A percentile compares a stretch with the other conserved stretches of the same genome.
These are phyloP conservation scores for Sus cebifrons DNA, from an alignment of 2,797 vertebrate genomes.

Conservation along the genomic window DNA sequence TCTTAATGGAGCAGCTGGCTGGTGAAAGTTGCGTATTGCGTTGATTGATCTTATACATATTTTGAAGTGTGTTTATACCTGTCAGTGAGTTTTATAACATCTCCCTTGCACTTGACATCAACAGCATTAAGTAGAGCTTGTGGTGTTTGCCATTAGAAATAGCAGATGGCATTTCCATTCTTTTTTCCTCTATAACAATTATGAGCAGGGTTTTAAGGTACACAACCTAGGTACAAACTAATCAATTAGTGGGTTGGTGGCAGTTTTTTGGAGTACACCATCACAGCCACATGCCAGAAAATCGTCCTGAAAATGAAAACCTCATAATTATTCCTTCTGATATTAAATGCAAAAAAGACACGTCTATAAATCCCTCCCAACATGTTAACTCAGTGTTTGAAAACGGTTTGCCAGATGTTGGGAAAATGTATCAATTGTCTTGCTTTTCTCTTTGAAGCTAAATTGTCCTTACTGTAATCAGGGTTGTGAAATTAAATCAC, in stretches of 20 bases:
- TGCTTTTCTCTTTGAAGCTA: neutral
- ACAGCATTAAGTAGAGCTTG: slow-evolving; percentile 75
- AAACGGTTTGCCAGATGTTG: neutral
- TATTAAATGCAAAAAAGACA: neutral
- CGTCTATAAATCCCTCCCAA: neutral
- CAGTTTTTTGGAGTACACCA: neutral
- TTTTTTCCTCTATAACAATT: slow-evolving; percentile 47
- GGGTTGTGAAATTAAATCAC: neutral
- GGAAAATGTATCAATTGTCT: neutral
- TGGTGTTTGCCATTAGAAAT: slow-evolving; percentile 73
- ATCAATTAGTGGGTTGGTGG: neutral
- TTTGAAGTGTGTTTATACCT: slow-evolving; percentile 82
- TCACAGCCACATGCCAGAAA: neutral
- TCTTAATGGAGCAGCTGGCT: slow-evolving; percentile 74
- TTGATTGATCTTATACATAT: slow-evolving; percentile 72
- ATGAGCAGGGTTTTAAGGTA: neutral
- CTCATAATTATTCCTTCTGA: neutral
- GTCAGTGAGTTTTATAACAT: slow-evolving; percentile 78
- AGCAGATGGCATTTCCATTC: slow-evolving; percentile 70
- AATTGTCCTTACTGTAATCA: neutral
- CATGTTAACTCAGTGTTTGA: neutral
- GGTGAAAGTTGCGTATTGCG: slow-evolving; percentile 23
- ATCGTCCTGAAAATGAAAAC: neutral
- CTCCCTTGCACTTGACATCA: slow-evolving; percentile 78
- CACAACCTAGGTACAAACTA: neutral